Evolutionary conservation across 2,888 invertebrate species (phyloP).

Genomic region (Nemoura dubitans): DNA sequence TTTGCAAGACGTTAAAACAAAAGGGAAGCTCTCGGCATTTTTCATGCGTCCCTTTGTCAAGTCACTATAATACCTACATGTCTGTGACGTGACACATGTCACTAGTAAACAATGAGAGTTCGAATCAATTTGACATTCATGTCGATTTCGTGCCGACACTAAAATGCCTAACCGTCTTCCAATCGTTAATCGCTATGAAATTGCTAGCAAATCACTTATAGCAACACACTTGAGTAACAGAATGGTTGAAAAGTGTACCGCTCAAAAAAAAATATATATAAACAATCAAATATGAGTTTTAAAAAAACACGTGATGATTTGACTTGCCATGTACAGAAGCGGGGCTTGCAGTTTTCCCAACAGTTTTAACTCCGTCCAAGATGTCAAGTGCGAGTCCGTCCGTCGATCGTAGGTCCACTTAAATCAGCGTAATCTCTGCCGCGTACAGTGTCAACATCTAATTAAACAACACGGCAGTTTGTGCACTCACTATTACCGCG

Average conservation of each 20-base stretch:
- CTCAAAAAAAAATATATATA: no score
- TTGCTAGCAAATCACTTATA: no score
- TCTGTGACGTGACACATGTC: no score
- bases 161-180: no score
- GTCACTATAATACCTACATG: no score
- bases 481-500: neutral
- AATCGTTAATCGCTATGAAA: no score
- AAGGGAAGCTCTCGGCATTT: neutral
- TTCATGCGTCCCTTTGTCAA: neutral
- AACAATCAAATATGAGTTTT: no score
- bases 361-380: neutral
- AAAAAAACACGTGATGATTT: neutral
- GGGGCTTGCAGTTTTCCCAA: neutral
- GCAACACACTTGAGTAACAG: no score
- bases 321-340: neutral
- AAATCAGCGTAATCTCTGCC: neutral
- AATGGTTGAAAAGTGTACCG: no score
- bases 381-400: neutral
- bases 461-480: neutral
- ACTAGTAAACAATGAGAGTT: neutral
- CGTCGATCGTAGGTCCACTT: neutral
- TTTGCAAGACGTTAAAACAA: neutral
- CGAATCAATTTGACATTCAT: neutral
- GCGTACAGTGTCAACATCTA: constrained; percentile 7
- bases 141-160: neutral